phyloP scores from a whole-genome alignment of 2,888 invertebrate species.

The Epiperipatus broadwayi region DNA sequence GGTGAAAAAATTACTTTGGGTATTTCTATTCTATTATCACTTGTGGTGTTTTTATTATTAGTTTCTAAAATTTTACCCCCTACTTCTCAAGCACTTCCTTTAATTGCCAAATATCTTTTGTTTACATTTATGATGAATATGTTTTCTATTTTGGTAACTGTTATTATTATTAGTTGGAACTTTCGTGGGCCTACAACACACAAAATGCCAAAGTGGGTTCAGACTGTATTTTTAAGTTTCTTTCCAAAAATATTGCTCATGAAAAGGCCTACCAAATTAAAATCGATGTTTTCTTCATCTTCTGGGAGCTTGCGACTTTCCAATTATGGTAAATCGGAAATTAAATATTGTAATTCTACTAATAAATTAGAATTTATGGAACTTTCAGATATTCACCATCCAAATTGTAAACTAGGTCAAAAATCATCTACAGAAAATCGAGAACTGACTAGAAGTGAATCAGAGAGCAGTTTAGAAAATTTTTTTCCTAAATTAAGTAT shows the following conservation, averaged over 20 bases:
- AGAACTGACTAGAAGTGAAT: too few relatives aligned
- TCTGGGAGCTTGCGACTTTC: too few relatives aligned
- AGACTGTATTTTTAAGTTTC: constrained; percentile 81
- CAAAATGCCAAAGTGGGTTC: constrained; percentile 93
- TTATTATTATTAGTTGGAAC: constrained; percentile 98
- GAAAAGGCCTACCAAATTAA: too few relatives aligned
- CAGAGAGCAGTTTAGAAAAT: too few relatives aligned
- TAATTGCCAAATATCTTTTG: constrained; percentile 94
- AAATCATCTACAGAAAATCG: too few relatives aligned
- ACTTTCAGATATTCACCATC: constrained; percentile 79
- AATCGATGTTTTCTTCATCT: too few relatives aligned
- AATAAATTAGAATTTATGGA: constrained; percentile 84
- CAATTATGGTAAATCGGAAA: too few relatives aligned
- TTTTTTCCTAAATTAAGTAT: too few relatives aligned
- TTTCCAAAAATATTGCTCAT: constrained; percentile 78
- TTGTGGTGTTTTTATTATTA: constrained; percentile 94
- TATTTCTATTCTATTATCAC: constrained; percentile 93
- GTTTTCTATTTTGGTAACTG: constrained; percentile 93
- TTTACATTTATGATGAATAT: constrained; percentile 99
- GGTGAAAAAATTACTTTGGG: constrained; percentile 70
- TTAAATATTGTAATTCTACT: constrained; percentile 35
- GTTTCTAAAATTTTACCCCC: constrained; percentile 98
- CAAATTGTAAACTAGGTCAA: constrained; percentile 81
- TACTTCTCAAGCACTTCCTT: constrained; percentile 86
- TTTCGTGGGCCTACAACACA: constrained; percentile 93